A percentile compares a stretch with the other conserved stretches of the same genome.
These are phyloP conservation scores for Cryptoblepharus egeriae DNA, from an alignment of 2,797 vertebrate genomes.

Conservation along the genomic window DNA sequence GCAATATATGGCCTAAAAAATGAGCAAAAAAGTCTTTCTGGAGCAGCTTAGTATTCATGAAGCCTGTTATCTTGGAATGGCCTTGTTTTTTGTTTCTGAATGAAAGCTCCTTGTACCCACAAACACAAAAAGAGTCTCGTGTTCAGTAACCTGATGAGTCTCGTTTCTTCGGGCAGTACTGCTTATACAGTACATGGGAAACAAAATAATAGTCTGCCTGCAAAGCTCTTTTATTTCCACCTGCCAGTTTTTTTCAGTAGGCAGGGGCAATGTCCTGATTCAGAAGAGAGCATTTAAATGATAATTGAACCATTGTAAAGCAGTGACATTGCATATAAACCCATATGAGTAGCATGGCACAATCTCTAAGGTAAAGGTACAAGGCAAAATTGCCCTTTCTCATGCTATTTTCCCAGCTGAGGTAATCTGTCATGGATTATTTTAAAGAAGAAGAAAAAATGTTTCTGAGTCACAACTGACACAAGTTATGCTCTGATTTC, in stretches of 20 bases:
- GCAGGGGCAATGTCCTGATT: conserved; percentile 22
- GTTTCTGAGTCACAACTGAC: conserved; percentile 41
- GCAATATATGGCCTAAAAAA: conserved; percentile 30
- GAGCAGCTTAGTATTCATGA: conserved; percentile 25
- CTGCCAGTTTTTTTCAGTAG: conserved; percentile 25
- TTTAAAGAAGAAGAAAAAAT: conserved; percentile 37
- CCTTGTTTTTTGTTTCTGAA: background rate
- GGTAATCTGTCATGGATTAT: conserved; percentile 23
- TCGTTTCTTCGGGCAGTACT: conserved; percentile 32
- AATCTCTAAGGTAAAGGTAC: conserved; percentile 44
- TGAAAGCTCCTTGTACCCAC: background rate
- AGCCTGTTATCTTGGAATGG: background rate
- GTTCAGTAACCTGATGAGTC: conserved; percentile 13
- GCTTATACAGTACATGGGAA: background rate
- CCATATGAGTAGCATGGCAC: conserved; percentile 41
- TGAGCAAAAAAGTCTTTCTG: background rate
- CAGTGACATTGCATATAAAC: conserved; percentile 46
- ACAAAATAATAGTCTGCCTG: conserved; percentile 6
- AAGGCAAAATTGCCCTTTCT: conserved; percentile 37
- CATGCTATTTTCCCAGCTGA: background rate
- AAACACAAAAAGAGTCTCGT: conserved; percentile 40
- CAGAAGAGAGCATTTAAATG: conserved; percentile 62
- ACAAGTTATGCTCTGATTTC: background rate
- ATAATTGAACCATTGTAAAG: conserved; percentile 53
- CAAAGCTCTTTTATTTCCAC: conserved; percentile 36